Base-by-base conservation (phyloP, 2,797 vertebrate species). In the Anguilla megastoma region DNA sequence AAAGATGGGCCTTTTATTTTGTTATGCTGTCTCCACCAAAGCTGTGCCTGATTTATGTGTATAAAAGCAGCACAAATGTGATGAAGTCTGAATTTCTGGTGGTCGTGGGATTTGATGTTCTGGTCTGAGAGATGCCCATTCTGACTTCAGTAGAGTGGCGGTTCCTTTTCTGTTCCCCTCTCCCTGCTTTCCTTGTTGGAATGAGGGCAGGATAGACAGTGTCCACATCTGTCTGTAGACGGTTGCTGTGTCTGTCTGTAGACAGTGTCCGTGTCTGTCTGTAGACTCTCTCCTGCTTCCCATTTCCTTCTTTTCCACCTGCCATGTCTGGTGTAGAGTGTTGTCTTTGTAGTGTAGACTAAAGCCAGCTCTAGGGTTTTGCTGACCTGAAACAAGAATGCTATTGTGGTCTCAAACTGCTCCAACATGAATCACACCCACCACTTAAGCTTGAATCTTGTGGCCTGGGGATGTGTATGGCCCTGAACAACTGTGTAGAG, bases 21-120 rank as follows among this genome's bases (percentile, higher is more conserved):
- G 30, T 76, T 76, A 18, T 3, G 16, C 45, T 56, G 50, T 7
- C 27, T 87, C 80, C 79, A 45, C 45, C 56, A 69, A 83, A 56
- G 54, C 24, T 60, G 7, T 21, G 66, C 18, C 52, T 87, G 79
- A 33, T 14, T 45, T 14, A 12, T 30, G 1, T 6, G 76, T 10
- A 12, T n/a, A 7, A 6, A 80, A 80, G 36, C 33, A 41, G 60
- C 33, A 18, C 41, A 8, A 33, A 36, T 84, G 21, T 66, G 80
- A 84, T 48, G 45, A 60, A 33, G 36, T 82, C 80, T 48, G 50
- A 48, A 52, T 66, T 87, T 52, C 21, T 87, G 14, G 54, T 58
- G 79, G 27, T 58, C 41, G 66, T 24, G 21, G 54, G 76, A 63
- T 18, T 87, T 63, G 69, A 41, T 76, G 74, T 36, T 5, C 2